A percentile compares a stretch with the other conserved stretches of the same genome.
Evolutionary conservation across 2,888 invertebrate genomes (phyloP).

Genomic region (Deilephila elpenor): DNA sequence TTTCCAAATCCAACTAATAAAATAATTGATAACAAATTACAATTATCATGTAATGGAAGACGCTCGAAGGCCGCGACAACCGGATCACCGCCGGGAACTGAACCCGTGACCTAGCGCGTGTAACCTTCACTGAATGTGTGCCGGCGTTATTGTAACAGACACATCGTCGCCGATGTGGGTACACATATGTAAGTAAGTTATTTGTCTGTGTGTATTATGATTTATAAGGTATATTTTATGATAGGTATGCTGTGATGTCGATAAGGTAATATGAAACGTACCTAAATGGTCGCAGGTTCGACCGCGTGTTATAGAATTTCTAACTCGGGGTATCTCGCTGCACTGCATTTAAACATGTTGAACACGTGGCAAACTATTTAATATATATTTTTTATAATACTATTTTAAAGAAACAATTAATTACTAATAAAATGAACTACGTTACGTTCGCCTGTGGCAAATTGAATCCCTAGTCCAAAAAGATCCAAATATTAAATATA

Average conservation of each 20-base stretch:
- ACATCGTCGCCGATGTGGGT: constrained; percentile 1
- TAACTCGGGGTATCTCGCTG: neutral
- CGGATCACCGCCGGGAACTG: constrained; percentile 19
- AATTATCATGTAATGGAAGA: neutral
- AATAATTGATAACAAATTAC: no score
- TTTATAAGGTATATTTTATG: neutral
- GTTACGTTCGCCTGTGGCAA: no score
- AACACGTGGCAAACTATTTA: no score
- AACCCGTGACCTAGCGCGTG: constrained; percentile 15
- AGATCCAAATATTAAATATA: neutral
- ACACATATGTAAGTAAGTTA: neutral
- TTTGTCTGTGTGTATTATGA: neutral
- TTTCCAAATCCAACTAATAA: no score
- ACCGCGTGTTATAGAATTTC: neutral
- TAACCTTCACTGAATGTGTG: constrained; percentile 19
- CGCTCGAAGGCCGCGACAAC: constrained; percentile 9
- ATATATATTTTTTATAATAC: no score
- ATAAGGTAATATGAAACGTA: no score
- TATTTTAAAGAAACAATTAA: no score
- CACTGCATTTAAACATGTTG: neutral
- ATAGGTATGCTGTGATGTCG: neutral
- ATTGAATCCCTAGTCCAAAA: neutral
- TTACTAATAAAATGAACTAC: no score
- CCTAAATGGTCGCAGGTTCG: no score
- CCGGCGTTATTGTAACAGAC: constrained; percentile 13